Evolutionary conservation across 2,888 invertebrate species (phyloP).

Genomic region (Ectemnius cavifrons): DNA sequence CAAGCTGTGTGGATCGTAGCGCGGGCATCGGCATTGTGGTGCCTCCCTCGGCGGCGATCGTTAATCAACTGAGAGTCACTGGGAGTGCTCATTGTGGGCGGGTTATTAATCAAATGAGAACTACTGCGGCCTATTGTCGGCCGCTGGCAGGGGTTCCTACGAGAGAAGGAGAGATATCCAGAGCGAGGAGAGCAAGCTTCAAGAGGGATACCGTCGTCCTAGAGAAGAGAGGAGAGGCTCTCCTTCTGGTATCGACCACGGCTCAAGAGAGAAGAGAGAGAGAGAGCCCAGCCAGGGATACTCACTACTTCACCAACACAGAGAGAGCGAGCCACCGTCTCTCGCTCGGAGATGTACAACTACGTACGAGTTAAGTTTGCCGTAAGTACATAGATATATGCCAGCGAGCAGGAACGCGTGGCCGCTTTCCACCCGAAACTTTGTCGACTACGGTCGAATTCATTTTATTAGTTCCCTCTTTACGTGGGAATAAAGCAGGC

Average conservation of each 20-base stretch:
- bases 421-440: conserved; percentile 36
- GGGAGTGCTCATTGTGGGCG: conserved; percentile 73
- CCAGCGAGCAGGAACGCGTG: not conserved
- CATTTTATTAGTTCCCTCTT: conserved; percentile 43
- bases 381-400: conserved; percentile 19
- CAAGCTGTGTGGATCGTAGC: conserved; percentile 43
- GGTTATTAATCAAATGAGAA: conserved; percentile 78
- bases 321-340: conserved; percentile 10
- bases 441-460: conserved; percentile 40
- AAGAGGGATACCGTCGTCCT: conserved; percentile 42
- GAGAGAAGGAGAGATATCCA: conserved; percentile 45
- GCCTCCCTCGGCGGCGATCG: conserved; percentile 60
- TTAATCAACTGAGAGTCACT: conserved; percentile 77
- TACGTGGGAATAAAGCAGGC: conserved; percentile 4
- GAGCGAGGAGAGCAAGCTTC: conserved; percentile 29
- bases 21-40: conserved; percentile 63
- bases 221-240: conserved; percentile 61
- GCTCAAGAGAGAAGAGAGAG: conserved; percentile 45
- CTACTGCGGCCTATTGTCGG: conserved; percentile 76
- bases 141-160: conserved; percentile 67
- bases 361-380: conserved; percentile 11
- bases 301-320: conserved; percentile 30
- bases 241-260: conserved; percentile 69
- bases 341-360: conserved; percentile 11
- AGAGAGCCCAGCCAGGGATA: conserved; percentile 37